Conservation (phyloP, 2,797 vertebrate genomes). For the Poecile montanus region DNA sequence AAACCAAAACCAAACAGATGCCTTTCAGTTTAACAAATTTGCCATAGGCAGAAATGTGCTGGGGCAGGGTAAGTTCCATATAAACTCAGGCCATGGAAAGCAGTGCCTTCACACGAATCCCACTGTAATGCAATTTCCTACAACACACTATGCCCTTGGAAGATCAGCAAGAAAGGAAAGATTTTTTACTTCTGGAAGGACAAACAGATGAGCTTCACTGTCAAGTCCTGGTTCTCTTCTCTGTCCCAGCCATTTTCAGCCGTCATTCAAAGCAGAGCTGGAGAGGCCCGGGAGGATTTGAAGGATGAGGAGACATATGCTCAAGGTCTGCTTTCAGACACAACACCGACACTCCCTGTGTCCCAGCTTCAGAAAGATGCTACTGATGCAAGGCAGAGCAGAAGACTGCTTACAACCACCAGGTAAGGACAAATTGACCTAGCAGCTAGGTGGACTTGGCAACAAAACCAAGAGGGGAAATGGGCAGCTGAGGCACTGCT, state of each 20-base stretch:
- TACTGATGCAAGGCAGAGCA: background rate
- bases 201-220: background rate
- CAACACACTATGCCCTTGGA: background rate
- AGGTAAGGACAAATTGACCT: background rate
- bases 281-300: background rate
- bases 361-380: background rate
- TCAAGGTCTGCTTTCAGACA: background rate
- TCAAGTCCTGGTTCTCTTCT: background rate
- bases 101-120: background rate
- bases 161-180: background rate
- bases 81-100: background rate
- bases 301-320: background rate
- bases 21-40: slow-evolving; percentile 31
- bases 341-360: background rate
- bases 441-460: background rate
- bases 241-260: slow-evolving; percentile 10
- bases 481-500: background rate
- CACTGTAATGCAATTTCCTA: background rate
- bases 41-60: background rate
- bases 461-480: background rate
- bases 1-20: slow-evolving; percentile 46
- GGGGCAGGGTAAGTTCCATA: background rate
- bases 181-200: background rate
- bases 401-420: background rate
- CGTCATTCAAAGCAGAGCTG: background rate